Conservation (phyloP, 2,113 vertebrate species). For the Craseonycteris thonglongyai region DNA sequence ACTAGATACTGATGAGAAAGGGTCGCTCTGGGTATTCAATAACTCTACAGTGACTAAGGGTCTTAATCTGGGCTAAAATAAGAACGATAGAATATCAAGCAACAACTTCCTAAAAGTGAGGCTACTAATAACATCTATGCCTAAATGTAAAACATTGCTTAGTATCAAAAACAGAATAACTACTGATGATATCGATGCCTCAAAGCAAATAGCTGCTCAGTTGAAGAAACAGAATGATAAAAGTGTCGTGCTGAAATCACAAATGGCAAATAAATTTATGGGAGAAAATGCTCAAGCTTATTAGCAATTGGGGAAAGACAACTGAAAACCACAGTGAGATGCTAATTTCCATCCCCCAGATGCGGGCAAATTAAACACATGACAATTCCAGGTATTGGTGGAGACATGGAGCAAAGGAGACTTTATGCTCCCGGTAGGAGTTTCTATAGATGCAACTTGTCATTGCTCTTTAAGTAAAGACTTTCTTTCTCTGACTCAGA, state of each 20-base stretch:
- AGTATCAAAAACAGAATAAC: not conserved
- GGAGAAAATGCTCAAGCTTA: not conserved
- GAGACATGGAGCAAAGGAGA: not conserved
- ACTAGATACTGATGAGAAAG: not conserved
- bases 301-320: constrained; percentile 39
- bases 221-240: constrained; percentile 12
- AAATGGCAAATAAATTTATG: constrained; percentile 41
- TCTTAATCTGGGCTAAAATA: not conserved
- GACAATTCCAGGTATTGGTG: not conserved
- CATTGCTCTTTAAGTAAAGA: not conserved
- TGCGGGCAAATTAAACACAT: constrained; percentile 25
- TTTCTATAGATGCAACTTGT: not conserved
- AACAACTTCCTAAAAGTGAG: not conserved
- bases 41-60: not conserved
- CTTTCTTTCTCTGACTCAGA: not conserved
- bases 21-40: not conserved
- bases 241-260: constrained; percentile 29
- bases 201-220: not conserved
- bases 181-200: not conserved
- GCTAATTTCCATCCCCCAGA: constrained; percentile 20
- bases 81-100: not conserved
- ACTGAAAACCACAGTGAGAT: constrained; percentile 44
- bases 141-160: not conserved
- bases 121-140: not conserved
- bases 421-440: not conserved